A percentile compares a stretch with the other conserved stretches of the same genome.
phyloP scores from a whole-genome alignment of 2,797 vertebrate genomes.

The Denticeps clupeoides region DNA sequence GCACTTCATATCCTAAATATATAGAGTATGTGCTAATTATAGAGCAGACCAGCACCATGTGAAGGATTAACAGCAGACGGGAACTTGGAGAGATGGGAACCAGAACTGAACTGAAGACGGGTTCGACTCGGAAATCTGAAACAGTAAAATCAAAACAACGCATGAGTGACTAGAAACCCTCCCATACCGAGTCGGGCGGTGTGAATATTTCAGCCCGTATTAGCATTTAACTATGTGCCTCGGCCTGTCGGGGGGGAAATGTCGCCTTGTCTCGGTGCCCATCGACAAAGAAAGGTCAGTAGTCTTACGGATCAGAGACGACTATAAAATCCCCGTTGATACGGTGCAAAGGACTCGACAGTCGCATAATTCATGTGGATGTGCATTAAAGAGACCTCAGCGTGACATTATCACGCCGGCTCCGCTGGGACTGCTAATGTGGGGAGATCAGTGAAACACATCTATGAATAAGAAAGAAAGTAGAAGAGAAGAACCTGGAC shows the following conservation, averaged over 20 bases:
- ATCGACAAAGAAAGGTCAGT: slow-evolving; percentile 47
- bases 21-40: no score
- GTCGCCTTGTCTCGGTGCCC: slow-evolving; percentile 22
- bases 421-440: slow-evolving; percentile 26
- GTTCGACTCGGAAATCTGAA: not conserved
- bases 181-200: slow-evolving; percentile 4
- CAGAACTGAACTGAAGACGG: no score
- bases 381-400: slow-evolving; percentile 13
- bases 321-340: slow-evolving; percentile 42
- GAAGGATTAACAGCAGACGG: no score
- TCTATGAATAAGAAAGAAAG: no score
- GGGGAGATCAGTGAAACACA: slow-evolving; percentile 36
- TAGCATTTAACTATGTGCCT: slow-evolving; percentile 28
- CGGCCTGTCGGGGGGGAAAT: slow-evolving; percentile 25
- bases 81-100: no score
- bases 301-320: slow-evolving; percentile 47
- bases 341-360: slow-evolving; percentile 41
- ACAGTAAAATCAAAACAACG: not conserved
- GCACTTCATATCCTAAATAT: no score
- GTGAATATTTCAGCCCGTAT: slow-evolving; percentile 24
- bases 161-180: not conserved
- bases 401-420: slow-evolving; percentile 32
- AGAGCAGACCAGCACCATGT: no score
- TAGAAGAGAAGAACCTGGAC: no score
- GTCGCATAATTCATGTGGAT: slow-evolving; percentile 27